Conservation (phyloP, 92 coral and sea anemone species). For the Pocillopora meandrina region DNA sequence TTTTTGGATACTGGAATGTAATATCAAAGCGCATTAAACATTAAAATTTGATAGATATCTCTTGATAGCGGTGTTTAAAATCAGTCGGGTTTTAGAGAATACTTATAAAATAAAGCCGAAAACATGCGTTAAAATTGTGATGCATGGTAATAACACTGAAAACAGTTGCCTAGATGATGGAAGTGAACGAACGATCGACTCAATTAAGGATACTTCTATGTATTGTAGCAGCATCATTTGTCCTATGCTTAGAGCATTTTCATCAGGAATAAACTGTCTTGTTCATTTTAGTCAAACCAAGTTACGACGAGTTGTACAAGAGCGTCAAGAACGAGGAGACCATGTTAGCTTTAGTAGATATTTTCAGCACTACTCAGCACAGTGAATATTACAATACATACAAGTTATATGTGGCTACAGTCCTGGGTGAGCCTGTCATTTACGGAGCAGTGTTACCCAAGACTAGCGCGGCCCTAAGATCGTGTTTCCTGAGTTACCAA, state of each 20-base stretch:
- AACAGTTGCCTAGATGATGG: too few species aligned
- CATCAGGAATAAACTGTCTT: background rate
- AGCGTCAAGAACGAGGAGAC: constrained; percentile 65
- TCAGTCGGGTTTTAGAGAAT: too few species aligned
- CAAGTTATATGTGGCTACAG: constrained; percentile 65
- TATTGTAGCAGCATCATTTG: too few species aligned
- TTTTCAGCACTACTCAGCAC: constrained; percentile 75
- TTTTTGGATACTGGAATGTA: too few species aligned
- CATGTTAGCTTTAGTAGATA: constrained; percentile 80
- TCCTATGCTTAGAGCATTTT: background rate
- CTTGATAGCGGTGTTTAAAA: too few species aligned
- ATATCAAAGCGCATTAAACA: too few species aligned
- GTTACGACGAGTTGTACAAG: constrained; percentile 72
- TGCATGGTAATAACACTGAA: too few species aligned
- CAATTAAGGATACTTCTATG: too few species aligned
- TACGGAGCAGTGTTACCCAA: constrained; percentile 83
- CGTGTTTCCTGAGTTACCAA: constrained; percentile 61
- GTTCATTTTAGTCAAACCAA: constrained; percentile 48
- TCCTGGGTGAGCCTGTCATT: constrained; percentile 61
- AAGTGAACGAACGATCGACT: too few species aligned
- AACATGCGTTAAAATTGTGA: too few species aligned
- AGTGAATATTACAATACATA: constrained; percentile 56
- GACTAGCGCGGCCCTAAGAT: constrained; percentile 43
- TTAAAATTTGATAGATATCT: too few species aligned
- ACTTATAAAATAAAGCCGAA: too few species aligned